phyloP scores from a whole-genome alignment of 2,113 vertebrate species.

The Carassius auratus region DNA sequence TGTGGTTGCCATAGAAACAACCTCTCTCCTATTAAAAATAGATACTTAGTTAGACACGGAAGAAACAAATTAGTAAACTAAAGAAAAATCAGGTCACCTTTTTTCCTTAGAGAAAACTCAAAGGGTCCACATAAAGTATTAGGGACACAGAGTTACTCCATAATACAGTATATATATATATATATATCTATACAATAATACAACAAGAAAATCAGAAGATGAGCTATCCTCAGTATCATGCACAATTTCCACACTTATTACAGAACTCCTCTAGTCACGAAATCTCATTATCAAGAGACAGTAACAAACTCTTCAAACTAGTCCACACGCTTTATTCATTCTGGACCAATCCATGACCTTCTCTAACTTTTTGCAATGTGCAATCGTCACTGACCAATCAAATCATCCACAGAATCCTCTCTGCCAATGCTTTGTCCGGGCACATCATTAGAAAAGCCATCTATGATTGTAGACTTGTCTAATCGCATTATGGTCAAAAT shows the following conservation, averaged over 20 bases:
- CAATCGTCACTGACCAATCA: slow-evolving; percentile 19
- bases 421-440: slow-evolving; percentile 33
- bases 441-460: slow-evolving; percentile 36
- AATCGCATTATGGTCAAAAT: slow-evolving; percentile 22
- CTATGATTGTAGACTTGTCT: slow-evolving; percentile 28
- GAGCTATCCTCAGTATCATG: neutral
- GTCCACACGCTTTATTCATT: neutral
- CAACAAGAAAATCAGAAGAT: neutral
- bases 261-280: slow-evolving; percentile 2
- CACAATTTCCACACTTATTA: neutral
- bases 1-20: slow-evolving; percentile 3
- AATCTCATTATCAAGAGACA: slow-evolving; percentile 28
- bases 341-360: neutral
- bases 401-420: slow-evolving; percentile 18
- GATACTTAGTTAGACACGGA: neutral
- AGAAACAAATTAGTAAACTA: slow-evolving; percentile 18
- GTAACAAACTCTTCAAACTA: slow-evolving; percentile 9
- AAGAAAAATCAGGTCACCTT: slow-evolving; percentile 23
- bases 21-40: slow-evolving; percentile 10
- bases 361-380: neutral
- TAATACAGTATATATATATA: neutral
- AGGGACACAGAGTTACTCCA: neutral
- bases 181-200: neutral
- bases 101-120: neutral
- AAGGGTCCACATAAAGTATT: neutral